phyloP scores from a whole-genome alignment of 2,797 vertebrate species.

The Danio aesculapii region DNA sequence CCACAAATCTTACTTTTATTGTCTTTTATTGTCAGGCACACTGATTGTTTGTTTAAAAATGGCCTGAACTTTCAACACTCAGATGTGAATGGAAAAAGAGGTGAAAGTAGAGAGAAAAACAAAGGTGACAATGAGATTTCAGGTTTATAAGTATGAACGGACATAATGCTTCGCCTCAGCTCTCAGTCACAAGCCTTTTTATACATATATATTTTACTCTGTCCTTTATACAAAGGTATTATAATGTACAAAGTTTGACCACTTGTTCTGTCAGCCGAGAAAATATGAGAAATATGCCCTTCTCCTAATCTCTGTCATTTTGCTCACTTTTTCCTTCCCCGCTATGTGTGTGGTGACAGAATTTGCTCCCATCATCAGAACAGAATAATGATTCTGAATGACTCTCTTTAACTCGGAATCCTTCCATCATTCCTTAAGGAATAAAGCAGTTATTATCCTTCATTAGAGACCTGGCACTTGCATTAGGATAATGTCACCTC shows the following conservation, averaged over 20 bases:
- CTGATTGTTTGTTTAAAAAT: conserved; percentile 3
- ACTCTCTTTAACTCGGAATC: conserved; percentile 42
- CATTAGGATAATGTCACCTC: conserved; percentile 49
- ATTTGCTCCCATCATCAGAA: conserved; percentile 44
- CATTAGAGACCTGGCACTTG: conserved; percentile 42
- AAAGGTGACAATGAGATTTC: not conserved
- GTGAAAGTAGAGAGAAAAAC: not conserved
- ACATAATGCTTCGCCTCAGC: not conserved
- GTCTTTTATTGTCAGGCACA: not conserved
- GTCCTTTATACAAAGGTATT: conserved; percentile 14
- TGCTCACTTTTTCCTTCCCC: conserved; percentile 15
- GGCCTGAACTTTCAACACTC: not conserved
- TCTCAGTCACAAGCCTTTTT: not conserved
- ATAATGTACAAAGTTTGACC: conserved; percentile 21
- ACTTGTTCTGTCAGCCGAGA: conserved; percentile 29
- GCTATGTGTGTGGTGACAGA: conserved; percentile 31
- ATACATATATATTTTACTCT: not conserved
- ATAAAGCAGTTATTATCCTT: conserved; percentile 48
- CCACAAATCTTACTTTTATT: not conserved
- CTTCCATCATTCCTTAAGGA: conserved; percentile 40
- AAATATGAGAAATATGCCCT: conserved; percentile 37
- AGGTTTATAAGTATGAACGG: not conserved
- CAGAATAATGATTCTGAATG: conserved; percentile 41
- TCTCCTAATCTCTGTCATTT: conserved; percentile 42
- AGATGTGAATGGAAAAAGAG: not conserved